Evolutionary conservation across 2,888 invertebrate genomes (phyloP).

Genomic region (Agriotes lineatus): DNA sequence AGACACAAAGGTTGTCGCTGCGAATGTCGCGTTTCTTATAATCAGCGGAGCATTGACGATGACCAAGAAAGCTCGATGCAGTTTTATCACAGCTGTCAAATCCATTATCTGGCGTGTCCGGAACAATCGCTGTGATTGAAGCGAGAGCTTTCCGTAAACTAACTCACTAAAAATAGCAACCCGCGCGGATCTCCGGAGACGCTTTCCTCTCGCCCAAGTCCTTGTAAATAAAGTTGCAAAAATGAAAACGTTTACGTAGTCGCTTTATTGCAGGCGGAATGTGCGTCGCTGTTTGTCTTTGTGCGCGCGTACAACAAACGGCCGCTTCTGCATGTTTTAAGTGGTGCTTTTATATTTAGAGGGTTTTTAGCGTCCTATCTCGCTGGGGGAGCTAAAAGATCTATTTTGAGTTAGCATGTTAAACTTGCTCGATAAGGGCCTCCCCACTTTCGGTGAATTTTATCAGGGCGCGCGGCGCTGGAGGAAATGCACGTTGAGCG

Average conservation of each 20-base stretch:
- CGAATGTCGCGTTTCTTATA: constrained; percentile 11
- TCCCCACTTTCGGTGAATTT: too few relatives aligned
- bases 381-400: not conserved
- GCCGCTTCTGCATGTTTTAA: constrained; percentile 10
- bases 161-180: constrained; percentile 33
- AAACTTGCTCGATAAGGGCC: too few relatives aligned
- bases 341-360: constrained; percentile 13
- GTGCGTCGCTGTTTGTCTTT: constrained; percentile 17
- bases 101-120: constrained; percentile 41
- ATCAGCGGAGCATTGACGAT: constrained; percentile 5
- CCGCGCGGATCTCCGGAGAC: constrained; percentile 11
- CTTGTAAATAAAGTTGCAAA: constrained; percentile 21
- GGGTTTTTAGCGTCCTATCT: constrained; percentile 8
- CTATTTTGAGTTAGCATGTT: not conserved
- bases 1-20: not conserved
- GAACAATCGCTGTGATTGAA: constrained; percentile 41
- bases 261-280: constrained; percentile 1
- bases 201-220: constrained; percentile 6
- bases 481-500: too few relatives aligned
- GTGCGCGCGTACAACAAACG: constrained; percentile 1
- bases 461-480: too few relatives aligned
- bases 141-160: constrained; percentile 32
- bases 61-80: constrained; percentile 31
- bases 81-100: constrained; percentile 43
- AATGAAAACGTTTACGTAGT: constrained; percentile 12